phyloP scores from a whole-genome alignment of 1,140 invertebrate species.

The Megalopta genalis region DNA sequence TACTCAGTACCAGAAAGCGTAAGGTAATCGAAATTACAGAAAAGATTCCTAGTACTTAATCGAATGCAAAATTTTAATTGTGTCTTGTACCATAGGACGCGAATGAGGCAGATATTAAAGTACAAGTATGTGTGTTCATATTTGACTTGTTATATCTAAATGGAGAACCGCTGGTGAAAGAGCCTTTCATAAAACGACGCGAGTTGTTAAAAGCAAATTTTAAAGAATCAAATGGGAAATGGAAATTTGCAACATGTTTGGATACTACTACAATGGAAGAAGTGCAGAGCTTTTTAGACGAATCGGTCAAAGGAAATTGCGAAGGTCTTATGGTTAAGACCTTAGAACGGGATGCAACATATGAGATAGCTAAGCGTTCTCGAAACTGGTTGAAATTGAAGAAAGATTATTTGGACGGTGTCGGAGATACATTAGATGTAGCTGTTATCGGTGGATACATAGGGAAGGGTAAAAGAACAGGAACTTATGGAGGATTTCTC shows the following conservation, averaged over 20 bases:
- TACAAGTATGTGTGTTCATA: constrained; percentile 98
- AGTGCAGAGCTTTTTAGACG: constrained; percentile 96
- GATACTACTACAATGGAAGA: constrained; percentile 95
- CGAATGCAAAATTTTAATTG: constrained; percentile 8
- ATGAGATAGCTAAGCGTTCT: constrained; percentile 98
- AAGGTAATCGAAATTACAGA: constrained; percentile 83
- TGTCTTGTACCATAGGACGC: constrained; percentile 86
- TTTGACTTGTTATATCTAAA: constrained; percentile 99
- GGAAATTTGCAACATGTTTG: constrained; percentile 92
- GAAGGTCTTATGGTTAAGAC: constrained; percentile 99
- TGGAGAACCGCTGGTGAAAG: constrained; percentile 90
- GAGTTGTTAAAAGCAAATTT: constrained; percentile 89
- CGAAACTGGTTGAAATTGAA: constrained; percentile 99
- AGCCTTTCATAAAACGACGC: constrained; percentile 89
- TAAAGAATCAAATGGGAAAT: constrained; percentile 89
- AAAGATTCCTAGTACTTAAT: background rate
- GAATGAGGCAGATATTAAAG: constrained; percentile 93
- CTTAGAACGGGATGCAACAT: constrained; percentile 94
- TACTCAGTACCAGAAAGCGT: constrained; percentile 96
- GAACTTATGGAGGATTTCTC: constrained; percentile 97
- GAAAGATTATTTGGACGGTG: constrained; percentile 98
- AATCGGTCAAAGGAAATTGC: constrained; percentile 98
- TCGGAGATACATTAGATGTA: constrained; percentile 96
- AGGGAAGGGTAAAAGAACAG: constrained; percentile 96
- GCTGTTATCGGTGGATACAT: constrained; percentile 97